Evolutionary conservation across 2,113 vertebrate species (phyloP), one percentile per base, ranked within the genome.

Genomic region (Cheirogaleus medius): DNA sequence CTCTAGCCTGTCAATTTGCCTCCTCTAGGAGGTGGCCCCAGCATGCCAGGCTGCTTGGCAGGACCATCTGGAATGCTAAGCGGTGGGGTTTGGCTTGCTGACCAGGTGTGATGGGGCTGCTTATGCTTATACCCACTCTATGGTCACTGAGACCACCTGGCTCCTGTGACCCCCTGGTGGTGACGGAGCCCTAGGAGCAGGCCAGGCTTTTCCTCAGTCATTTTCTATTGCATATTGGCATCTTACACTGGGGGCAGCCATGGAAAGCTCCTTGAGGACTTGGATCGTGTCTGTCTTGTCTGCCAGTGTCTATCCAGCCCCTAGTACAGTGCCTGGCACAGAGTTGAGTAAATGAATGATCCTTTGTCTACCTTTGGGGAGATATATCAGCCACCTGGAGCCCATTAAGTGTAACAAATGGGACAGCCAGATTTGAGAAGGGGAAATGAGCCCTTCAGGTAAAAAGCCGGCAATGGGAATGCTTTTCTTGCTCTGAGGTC

Each of bases 341-440:
- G 58, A 95, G 63, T n/a, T 88, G 91, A 58, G 71, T 87, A 84
- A 94, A 74, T 88, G 73, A 66, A 44, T 74, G 92, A 60, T 89
- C 56, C 11, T 94, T 68, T 94, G 64, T 89, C 73, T 94, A 27
- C 47, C 49, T 89, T 78, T 85, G 49, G 84, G 89, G 73, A 94
- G 71, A 42, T 94, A 73, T 96, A 63, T 94, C 64, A 74, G 89
- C 29, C 29, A 73, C 77, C 11, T 85, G 77, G 81, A 68, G 25
- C 49, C 49, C 37, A 39, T 74, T 95, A 87, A 54, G 44, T n/a
- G 1, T 93, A 87, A 90, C 54, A 77, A 77, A 76, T 77, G 52
- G 58, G 64, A 89, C 29, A 76, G 18, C n/a, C 60, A 93, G 81
- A 68, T 88, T 88, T 91, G 68, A 96, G 87, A 83, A 80, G 71